Evolutionary conservation across 2,888 invertebrate species (phyloP), one percentile per base, ranked within the genome.

Genomic region (Lasioglossum morio): DNA sequence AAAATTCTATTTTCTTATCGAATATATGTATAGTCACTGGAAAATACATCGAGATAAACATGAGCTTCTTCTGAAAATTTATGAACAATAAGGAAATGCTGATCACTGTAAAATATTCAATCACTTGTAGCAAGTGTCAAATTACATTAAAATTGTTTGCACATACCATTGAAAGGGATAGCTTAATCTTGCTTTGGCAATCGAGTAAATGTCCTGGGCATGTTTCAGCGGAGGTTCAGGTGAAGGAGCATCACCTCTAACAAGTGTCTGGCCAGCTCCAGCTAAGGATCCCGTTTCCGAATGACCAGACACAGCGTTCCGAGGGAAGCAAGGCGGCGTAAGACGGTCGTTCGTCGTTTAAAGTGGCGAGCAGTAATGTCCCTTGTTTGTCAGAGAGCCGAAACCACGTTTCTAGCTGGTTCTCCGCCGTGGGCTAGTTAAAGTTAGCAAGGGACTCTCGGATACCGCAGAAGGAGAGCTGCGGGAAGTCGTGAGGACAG

Each of bases 401-500:
- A 79, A 85, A 77, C 77, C 77, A 78, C 73, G 72, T 34, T 34
- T 72, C 63, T 48, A 53, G 53, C 53, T 16, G 75, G 73, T 76
- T 88, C 79, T 91, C 14, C 66, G 66, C 93, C 93, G 84, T 90
- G 85, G 93, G 93, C 92, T 92, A 91, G 82, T 90, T 89, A 81
- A 87, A 89, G 83, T 88, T 83, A 75, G 85, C 73, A 77, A 88
- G 92, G 89, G 89, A 87, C 81, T 53, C 74, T 53, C 53, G 79
- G 79, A 81, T 77, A 82, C 87, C 84, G 87, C 82, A 88, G 87
- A 91, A 92, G 90, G 84, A 92, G 91, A 83, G 74, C 86, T 83
- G 87, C 85, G 89, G 89, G 86, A 88, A 91, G 89, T 89, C 92
- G 92, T 91, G 91, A 94, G 93, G 93, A 93, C 93, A 92, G 92